Base-by-base conservation (phyloP, 1,140 invertebrate species). In the Cyphomyrmex costatus region DNA sequence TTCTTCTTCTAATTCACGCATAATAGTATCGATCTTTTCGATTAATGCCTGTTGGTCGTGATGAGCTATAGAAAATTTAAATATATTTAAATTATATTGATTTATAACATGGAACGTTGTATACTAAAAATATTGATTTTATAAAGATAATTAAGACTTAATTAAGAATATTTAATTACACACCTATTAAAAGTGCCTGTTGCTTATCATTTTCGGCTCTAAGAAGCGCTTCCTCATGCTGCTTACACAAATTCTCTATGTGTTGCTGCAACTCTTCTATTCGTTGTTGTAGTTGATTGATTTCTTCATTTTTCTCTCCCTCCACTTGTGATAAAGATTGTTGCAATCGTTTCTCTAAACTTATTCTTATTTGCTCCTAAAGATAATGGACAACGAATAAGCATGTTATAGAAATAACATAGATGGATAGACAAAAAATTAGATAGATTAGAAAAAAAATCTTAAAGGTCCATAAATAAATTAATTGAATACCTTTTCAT, bases 141-240 rank as follows among this genome's bases (percentile, higher is more conserved):
- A 10, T 27, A 14, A 58, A 70, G 2, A 30, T 3, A 49, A 42
- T 66, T 27, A n/a, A 65, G 16, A 27, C 16, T 56, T 58, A 61
- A 87, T 91, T 76, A 65, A 77, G n/a, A 49, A 77, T 21, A 56
- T 78, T 85, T 4, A 63, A 46, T 73, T 65, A 51, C 51, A 14
- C 30, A 97, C 97, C 97, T 90, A 98, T 97, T 6, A 98, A 93
- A 61, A 98, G 94, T n/a, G 97, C 97, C 93, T 98, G 98, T 88
- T 98, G 98, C 91, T 98, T 98, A 90, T 98, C 98, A 93, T 98
- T 98, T 94, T 98, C 98, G 4, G 98, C 98, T 36, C 98, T 94
- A 3, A 98, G 93, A 90, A 98, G 95, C 1, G 97, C 96, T 94
- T 98, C 98, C 91, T 98, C 98, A 89, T 98, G 97, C 91, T 98